Evolutionary conservation across 2,797 vertebrate species (phyloP), one percentile per base, ranked within the genome.

Genomic region (Anisognathus igniventris): DNA sequence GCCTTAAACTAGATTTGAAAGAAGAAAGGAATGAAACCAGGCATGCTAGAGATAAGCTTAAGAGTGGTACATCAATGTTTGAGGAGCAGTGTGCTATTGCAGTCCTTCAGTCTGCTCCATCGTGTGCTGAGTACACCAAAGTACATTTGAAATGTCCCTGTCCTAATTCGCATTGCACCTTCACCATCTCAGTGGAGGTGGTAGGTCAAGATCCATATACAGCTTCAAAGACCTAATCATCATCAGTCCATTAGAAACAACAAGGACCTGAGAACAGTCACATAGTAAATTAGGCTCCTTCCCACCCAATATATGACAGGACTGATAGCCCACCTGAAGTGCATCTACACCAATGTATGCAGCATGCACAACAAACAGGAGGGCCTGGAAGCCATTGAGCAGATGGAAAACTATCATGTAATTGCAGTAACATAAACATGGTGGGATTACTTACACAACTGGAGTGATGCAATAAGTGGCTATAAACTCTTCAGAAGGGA

Each of bases 21-120:
- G 8, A 39, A n/a, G 8, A 35, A 62, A 75, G 39, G 28, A 17
- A n/a, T 44, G 45, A 83, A 83, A 53, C 8, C 12, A 75, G 22
- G 33, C 19, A 58, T 2, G 1, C 30, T 67, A 35, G 48, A 83
- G 35, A 23, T 72, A 35, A 79, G 25, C 11, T 22, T 14, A 24
- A 5, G 4, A 20, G 19, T 25, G 3, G 24, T 25, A 75, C 5
- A 3, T 9, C 20, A 30, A 0, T 40, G 3, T 67, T 62, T 62
- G 17, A 76, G 14, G 9, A 23, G n/a, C 1, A 1, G 6, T 10
- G 19, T 53, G 12, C 39, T 61, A 39, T 14, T 33, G 15, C 47
- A 5, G 19, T 33, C 28, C 31, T 71, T 57, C 12, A 11, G 39
- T 53, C 64, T 57, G 31, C 8, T 10, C 16, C 8, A 15, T 2